Evolutionary conservation across 2,888 invertebrate genomes (phyloP), one percentile per base, ranked within the genome.

Genomic region (Tinea trinotella): DNA sequence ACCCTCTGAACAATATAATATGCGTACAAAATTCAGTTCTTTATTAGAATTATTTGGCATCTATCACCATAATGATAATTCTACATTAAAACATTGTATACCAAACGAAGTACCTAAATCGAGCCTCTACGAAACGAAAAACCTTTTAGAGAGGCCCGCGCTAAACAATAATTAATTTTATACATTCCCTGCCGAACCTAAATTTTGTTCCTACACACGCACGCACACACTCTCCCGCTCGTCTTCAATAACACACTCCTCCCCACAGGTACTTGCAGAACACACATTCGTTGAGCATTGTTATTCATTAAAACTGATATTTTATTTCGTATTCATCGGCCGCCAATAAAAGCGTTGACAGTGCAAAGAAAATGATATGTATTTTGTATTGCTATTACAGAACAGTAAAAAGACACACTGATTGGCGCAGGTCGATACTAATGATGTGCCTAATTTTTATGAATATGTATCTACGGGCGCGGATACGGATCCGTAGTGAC

Each of bases 41-140:
- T 84, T 84, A 84, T 79, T 81, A 84, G 80, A 81, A 80, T 85
- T 83, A 83, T 85, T 84, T 83, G 84, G 84, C 85, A 82, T 85
- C 74, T 82, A 82, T 83, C 79, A 83, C 84, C 85, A 82, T 76
- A 74, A 78, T 74, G 72, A 73, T 74, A 78, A 24, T 61, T 71
- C 79, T 84, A 83, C 79, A 40, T 64, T 71, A 78, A 75, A 79
- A 79, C 74, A 76, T 77, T 80, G 82, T 84, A 79, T 76, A 82
- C 79, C 30, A 30, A 75, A 74, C 79, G 80, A 76, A 79, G 75
- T 77, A 79, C 81, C 80, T 76, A 75, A 15, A 52, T 71, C 71
- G 76, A 74, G 74, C 72, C 69, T 76, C 74, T 61, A 70, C 67
- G 63, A 74, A 77, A 76, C 73, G 66, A 76, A 80, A 71, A 71